A percentile compares a stretch with the other conserved stretches of the same genome.
phyloP scores from a whole-genome alignment of 2,888 invertebrate genomes.

The Drosophila infuscata region DNA sequence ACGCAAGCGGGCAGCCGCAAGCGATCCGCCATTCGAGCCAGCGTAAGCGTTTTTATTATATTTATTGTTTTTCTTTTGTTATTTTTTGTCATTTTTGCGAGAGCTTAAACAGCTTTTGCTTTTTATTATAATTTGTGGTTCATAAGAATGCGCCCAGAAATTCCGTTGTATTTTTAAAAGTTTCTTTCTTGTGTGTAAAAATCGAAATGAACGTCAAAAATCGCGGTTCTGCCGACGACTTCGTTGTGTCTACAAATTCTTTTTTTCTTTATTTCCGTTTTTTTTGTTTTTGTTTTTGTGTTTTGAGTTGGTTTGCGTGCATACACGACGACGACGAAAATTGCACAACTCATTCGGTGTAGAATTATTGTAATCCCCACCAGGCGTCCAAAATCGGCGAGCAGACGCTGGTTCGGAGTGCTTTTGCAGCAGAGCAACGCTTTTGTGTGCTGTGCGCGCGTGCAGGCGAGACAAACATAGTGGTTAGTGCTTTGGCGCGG shows the following conservation, averaged over 20 bases:
- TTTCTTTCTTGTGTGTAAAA: constrained; percentile 20
- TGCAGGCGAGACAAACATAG: constrained; percentile 45
- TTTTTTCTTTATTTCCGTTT: background rate
- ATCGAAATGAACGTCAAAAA: background rate
- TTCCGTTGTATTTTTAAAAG: constrained; percentile 25
- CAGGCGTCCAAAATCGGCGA: constrained; percentile 75
- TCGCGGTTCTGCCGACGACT: constrained; percentile 30
- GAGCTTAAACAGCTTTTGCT: constrained; percentile 73
- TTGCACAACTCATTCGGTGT: constrained; percentile 83
- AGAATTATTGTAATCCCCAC: constrained; percentile 85
- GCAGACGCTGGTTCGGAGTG: constrained; percentile 54
- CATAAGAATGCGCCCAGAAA: constrained; percentile 18
- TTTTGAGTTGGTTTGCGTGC: constrained; percentile 32
- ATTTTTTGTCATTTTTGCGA: constrained; percentile 39
- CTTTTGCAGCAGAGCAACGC: constrained; percentile 44
- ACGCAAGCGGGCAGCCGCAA: constrained; percentile 13
- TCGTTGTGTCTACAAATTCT: constrained; percentile 61
- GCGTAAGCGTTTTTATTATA: constrained; percentile 57
- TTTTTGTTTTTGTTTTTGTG: background rate
- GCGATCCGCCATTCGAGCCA: constrained; percentile 61
- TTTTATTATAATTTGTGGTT: constrained; percentile 13
- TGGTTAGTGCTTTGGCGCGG: constrained; percentile 29
- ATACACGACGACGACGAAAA: constrained; percentile 61
- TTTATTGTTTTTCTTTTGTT: background rate
- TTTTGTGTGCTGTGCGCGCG: constrained; percentile 9